Evolutionary conservation across 2,113 vertebrate genomes (phyloP).

Genomic region (Anhinga rufa): DNA sequence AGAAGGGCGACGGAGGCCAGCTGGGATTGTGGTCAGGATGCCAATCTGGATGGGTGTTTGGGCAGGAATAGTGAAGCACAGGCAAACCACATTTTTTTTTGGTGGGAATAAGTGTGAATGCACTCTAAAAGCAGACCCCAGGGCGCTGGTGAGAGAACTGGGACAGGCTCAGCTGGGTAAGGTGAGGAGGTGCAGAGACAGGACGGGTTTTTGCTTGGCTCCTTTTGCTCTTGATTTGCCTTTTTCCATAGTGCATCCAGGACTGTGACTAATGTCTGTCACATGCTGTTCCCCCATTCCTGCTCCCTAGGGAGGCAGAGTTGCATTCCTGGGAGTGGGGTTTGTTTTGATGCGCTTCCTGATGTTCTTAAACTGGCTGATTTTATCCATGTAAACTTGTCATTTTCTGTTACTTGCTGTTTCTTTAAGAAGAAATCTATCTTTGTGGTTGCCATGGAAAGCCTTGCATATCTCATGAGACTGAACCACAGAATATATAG

Average conservation of each 20-base stretch:
- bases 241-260: neutral
- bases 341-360: neutral
- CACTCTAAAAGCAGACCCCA: neutral
- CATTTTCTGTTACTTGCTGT: neutral
- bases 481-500: constrained; percentile 33
- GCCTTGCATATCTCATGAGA: constrained; percentile 14
- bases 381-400: neutral
- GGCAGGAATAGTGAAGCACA: neutral
- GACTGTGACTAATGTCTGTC: neutral
- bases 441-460: constrained; percentile 55
- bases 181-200: neutral
- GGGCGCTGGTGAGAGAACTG: neutral
- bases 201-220: neutral
- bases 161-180: neutral
- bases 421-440: constrained; percentile 40
- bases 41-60: neutral
- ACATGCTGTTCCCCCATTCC: neutral
- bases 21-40: neutral
- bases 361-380: neutral
- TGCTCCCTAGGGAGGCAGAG: neutral
- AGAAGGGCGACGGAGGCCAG: neutral
- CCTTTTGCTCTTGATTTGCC: neutral
- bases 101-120: neutral
- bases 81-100: neutral
- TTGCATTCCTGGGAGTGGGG: neutral